Percentiles rank a stretch among this genome's conserved stretches.
phyloP scores from a whole-genome alignment of 2,113 vertebrate genomes.

The Hemibagrus wyckioides region DNA sequence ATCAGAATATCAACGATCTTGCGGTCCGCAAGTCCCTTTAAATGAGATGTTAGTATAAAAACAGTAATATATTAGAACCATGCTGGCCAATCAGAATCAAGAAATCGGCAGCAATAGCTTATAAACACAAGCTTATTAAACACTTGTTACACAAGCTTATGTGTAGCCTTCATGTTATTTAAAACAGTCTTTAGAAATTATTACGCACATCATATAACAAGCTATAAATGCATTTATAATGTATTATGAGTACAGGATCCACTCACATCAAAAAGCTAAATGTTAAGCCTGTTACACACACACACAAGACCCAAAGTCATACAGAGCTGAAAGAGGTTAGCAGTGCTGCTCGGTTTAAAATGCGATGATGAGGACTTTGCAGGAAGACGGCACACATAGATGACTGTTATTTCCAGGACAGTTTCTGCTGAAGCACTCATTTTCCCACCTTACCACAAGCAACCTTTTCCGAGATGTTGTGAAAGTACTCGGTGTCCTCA shows the following conservation, averaged over 20 bases:
- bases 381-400: not conserved
- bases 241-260: not conserved
- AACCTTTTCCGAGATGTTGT: not conserved
- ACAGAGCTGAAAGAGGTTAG: not conserved
- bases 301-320: not conserved
- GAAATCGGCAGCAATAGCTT: not conserved
- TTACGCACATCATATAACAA: not conserved
- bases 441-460: not conserved
- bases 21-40: not conserved
- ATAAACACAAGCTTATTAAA: not conserved
- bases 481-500: constrained; percentile 6
- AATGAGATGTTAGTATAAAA: not conserved
- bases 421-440: constrained; percentile 3
- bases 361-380: not conserved
- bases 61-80: not conserved
- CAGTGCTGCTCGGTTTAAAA: not conserved
- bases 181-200: not conserved
- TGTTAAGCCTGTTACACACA: not conserved
- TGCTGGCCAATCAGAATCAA: not conserved
- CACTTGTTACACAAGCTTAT: not conserved
- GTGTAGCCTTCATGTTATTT: not conserved
- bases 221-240: not conserved
- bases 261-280: not conserved
- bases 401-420: constrained; percentile 22
- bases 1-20: no score